Base-by-base conservation (phyloP, 2,797 vertebrate genomes). In the Pseudopleuronectes americanus region DNA sequence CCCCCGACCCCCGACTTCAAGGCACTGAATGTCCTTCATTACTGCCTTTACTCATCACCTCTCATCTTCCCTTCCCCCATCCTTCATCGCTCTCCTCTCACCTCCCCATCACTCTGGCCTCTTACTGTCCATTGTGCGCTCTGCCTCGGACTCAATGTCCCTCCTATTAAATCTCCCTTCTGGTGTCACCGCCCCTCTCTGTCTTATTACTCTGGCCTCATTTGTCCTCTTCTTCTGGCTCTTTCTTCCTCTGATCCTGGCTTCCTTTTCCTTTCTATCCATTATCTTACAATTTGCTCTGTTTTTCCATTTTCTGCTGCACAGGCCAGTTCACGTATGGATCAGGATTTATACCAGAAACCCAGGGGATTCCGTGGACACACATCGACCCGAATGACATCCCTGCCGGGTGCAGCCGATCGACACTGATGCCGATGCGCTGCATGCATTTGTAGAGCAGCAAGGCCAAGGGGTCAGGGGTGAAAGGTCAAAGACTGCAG, bases 21-120 rank as follows among this genome's bases (percentile, higher is more conserved):
- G 68, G 55, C 67, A 52, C 43, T 38, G 36, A 58, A 54, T 61
- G 77, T 62, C 80, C 68, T 75, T 89, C 71, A 71, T 87, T 81
- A 79, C 57, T 64, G 76, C 71, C 60, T 52, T 87, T 85, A 78
- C 85, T 86, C 84, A 89, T 84, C 84, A 84, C 68, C 72, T 84
- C 80, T 57, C 63, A 47, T 82, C 68, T 21, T 52, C 80, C 70
- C 77, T 47, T 68, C 74, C 69, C 75, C 74, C 81, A 57, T 33
- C 33, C 79, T 61, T 64, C 69, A 74, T 76, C 81, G 53, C 55
- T 63, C 67, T 51, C 62, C 43, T 6, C 54, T 77, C 68, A 59
- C 59, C 28, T 78, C 69, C 54, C 55, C 73, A 65, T 85, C 81
- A 78, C 65, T 53, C 71, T 85, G 74, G 49, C 60, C 82, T 81